Percentiles rank a stretch among this genome's conserved stretches.
These are phyloP conservation scores for Hirtodrosophila cameraria DNA, from an alignment of 2,888 invertebrate genomes.

Conservation along the genomic window DNA sequence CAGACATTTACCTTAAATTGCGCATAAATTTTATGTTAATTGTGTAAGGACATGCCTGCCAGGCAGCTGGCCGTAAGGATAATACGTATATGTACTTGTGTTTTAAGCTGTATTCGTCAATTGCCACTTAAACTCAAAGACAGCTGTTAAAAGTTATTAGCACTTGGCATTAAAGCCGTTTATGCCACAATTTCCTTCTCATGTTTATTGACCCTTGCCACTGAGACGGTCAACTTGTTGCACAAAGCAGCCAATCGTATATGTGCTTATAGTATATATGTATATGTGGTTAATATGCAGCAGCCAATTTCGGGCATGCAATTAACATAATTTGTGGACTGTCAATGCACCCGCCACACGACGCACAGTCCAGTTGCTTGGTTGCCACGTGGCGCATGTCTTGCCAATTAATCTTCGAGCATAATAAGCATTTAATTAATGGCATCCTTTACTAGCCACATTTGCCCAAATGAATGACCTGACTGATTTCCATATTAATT, in stretches of 20 bases:
- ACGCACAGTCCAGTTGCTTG: background rate
- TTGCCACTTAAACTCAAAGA: conserved; percentile 35
- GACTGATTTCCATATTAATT: conserved; percentile 76
- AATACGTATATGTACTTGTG: conserved; percentile 1
- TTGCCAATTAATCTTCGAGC: conserved; percentile 52
- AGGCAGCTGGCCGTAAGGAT: conserved; percentile 34
- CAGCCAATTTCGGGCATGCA: conserved; percentile 24
- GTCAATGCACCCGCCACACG: conserved; percentile 20
- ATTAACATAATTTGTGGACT: conserved; percentile 50
- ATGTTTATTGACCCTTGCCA: background rate
- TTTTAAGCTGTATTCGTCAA: conserved; percentile 27
- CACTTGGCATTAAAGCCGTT: background rate
- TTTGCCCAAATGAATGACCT: conserved; percentile 38
- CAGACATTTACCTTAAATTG: conserved; percentile 53
- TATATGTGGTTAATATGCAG: conserved; percentile 28
- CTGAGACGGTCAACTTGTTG: conserved; percentile 20
- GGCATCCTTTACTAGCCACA: conserved; percentile 13
- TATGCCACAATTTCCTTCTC: conserved; percentile 18
- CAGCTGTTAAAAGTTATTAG: conserved; percentile 32
- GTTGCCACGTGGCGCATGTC: conserved; percentile 36
- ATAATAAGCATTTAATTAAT: conserved; percentile 64
- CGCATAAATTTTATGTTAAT: conserved; percentile 73
- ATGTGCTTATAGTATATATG: background rate
- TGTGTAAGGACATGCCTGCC: conserved; percentile 39
- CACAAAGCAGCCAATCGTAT: conserved; percentile 19